Conservation (phyloP, 1,140 invertebrate genomes). For the Leguminivora glycinivorella region DNA sequence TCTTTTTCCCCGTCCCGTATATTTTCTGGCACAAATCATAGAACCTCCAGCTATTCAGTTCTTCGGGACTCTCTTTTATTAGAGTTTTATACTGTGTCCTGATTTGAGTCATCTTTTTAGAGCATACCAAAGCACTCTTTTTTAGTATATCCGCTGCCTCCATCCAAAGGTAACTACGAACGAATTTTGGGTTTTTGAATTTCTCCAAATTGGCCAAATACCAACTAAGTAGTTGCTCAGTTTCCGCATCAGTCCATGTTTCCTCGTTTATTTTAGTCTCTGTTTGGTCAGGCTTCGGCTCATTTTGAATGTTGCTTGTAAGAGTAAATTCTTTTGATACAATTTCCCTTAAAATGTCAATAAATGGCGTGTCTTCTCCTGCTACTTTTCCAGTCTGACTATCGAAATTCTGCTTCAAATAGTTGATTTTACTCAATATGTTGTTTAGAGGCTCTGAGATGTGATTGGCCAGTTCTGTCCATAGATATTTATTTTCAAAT, state of each 20-base stretch:
- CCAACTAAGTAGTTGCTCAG: slow-evolving; percentile 59
- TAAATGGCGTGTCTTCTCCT: slow-evolving; percentile 42
- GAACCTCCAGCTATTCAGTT: slow-evolving; percentile 61
- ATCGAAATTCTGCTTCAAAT: slow-evolving; percentile 58
- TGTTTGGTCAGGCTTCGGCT: slow-evolving; percentile 30
- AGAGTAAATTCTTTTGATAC: slow-evolving; percentile 51
- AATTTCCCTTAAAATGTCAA: slow-evolving; percentile 59
- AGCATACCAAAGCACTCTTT: slow-evolving; percentile 63
- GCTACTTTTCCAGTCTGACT: slow-evolving; percentile 40
- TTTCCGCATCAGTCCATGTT: slow-evolving; percentile 61
- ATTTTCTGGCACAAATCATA: slow-evolving; percentile 66
- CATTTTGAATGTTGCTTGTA: slow-evolving; percentile 41
- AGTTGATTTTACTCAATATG: slow-evolving; percentile 64
- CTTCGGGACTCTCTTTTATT: slow-evolving; percentile 57
- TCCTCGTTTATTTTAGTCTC: slow-evolving; percentile 43
- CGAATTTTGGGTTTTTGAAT: slow-evolving; percentile 69
- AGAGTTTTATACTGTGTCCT: slow-evolving; percentile 62
- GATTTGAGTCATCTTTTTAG: slow-evolving; percentile 68
- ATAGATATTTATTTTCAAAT: slow-evolving; percentile 64
- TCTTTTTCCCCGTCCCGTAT: slow-evolving; percentile 65
- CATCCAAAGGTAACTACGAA: slow-evolving; percentile 63
- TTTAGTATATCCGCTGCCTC: slow-evolving; percentile 59
- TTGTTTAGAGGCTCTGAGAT: slow-evolving; percentile 53
- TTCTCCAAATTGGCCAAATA: slow-evolving; percentile 70
- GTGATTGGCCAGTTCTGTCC: slow-evolving; percentile 59